Conservation (phyloP, 2,113 vertebrate species). For the Leucopsar rothschildi region DNA sequence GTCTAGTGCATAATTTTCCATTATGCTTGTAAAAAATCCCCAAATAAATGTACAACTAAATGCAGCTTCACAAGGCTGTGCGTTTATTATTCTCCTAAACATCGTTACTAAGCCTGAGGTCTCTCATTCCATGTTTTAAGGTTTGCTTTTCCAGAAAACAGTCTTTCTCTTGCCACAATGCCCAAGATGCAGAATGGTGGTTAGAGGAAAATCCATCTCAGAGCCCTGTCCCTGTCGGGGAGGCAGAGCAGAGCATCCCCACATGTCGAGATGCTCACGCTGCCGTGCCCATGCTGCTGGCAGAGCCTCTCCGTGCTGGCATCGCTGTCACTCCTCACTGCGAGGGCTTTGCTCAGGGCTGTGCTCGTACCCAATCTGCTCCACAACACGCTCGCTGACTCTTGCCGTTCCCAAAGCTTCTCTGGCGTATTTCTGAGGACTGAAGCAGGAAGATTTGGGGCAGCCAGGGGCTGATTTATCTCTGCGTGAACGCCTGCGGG, state of each 20-base stretch:
- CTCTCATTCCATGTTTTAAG: background rate
- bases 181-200: background rate
- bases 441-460: background rate
- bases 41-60: background rate
- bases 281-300: background rate
- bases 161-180: background rate
- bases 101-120: background rate
- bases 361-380: background rate
- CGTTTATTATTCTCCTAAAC: background rate
- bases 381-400: background rate
- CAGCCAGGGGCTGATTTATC: background rate
- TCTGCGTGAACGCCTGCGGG: rapidly evolving
- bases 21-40: background rate
- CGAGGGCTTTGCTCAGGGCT: conserved; percentile 9
- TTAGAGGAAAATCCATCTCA: background rate
- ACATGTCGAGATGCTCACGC: background rate
- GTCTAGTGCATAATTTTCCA: background rate
- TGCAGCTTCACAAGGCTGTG: background rate
- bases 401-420: background rate
- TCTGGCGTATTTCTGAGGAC: background rate
- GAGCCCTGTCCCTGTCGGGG: background rate
- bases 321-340: background rate
- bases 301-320: background rate
- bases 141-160: background rate
- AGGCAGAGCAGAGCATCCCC: background rate